Percentiles rank a stretch among this genome's conserved stretches.
phyloP scores from a whole-genome alignment of 35 echinoderm and acorn worm genomes.

The Eucidaris tribuloides region DNA sequence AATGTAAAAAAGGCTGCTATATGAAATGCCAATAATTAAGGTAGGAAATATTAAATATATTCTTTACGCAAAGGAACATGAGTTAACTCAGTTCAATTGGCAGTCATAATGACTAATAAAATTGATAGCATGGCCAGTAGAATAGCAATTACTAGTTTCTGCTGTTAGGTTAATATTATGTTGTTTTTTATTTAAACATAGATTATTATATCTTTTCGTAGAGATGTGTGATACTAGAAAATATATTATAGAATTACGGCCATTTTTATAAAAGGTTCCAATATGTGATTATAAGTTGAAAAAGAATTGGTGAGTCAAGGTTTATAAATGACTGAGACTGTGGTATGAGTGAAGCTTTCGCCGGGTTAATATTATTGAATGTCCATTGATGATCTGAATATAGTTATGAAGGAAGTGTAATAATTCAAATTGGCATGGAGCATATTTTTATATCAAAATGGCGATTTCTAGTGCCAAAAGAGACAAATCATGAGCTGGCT shows the following conservation, averaged over 20 bases:
- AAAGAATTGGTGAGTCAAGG: no score
- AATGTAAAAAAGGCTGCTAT: background rate
- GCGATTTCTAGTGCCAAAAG: background rate
- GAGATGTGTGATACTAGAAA: background rate
- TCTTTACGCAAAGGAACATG: background rate
- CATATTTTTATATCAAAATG: background rate
- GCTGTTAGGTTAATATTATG: background rate
- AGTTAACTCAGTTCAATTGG: background rate
- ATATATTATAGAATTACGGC: background rate
- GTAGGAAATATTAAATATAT: background rate
- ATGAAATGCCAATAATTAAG: background rate
- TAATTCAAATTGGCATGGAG: background rate
- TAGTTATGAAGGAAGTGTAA: background rate
- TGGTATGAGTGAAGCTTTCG: background rate
- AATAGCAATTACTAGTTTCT: background rate
- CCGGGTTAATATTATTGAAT: background rate
- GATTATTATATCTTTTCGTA: background rate
- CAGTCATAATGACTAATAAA: background rate
- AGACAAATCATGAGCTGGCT: background rate
- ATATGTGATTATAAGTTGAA: background rate
- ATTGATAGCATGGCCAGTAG: background rate
- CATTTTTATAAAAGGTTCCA: background rate
- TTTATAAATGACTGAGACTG: no score
- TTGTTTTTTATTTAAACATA: background rate
- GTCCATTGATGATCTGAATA: background rate